Evolutionary conservation across 2,113 vertebrate species (phyloP), one percentile per base, ranked within the genome.

Genomic region (Picathartes gymnocephalus): DNA sequence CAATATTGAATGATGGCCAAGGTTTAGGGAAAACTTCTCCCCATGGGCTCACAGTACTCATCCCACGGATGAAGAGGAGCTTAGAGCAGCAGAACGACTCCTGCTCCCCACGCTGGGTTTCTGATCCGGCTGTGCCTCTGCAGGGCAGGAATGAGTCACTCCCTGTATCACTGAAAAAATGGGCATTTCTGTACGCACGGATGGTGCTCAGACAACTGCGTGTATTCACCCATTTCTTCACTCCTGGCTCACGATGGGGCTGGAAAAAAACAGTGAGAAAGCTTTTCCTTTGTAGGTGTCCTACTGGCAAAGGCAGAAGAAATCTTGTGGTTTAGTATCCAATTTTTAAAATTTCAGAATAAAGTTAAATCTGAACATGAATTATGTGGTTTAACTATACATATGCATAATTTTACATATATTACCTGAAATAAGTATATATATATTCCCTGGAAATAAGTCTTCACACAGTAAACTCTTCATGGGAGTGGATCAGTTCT

Each of bases 41-140:
- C 51, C 20, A 1, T 0, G 3, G 42, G 39, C 42, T 83, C n/a
- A 18, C 23, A 5, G 1, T 14, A 6, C n/a, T 45, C 57, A 33
- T 45, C 17, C 65, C 61, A 9, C 5, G 48, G 81, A 78, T 15
- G 48, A 78, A 42, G 76, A 69, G 33, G 61, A 60, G n/a, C 19
- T 39, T 12, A 31, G 10, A 74, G 54, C 47, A 45, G 25, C 58
- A 70, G 51, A 51, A 39, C 5, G 4, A n/a, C 47, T 88, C 60
- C 56, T 86, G 54, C 68, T 92, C 39, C 65, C 1, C 0, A 10
- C 1, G 0, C 0, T 54, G 72, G 31, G 20, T 25, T 50, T 33
- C 22, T 5, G 7, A 20, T 33, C 30, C 1, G 1, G 30, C 40
- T 3, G 3, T 0, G 1, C 15, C n/a, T 71, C 85, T 61, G 35